Base-by-base conservation (phyloP, 2,888 invertebrate genomes). In the Dascillus cervinus region DNA sequence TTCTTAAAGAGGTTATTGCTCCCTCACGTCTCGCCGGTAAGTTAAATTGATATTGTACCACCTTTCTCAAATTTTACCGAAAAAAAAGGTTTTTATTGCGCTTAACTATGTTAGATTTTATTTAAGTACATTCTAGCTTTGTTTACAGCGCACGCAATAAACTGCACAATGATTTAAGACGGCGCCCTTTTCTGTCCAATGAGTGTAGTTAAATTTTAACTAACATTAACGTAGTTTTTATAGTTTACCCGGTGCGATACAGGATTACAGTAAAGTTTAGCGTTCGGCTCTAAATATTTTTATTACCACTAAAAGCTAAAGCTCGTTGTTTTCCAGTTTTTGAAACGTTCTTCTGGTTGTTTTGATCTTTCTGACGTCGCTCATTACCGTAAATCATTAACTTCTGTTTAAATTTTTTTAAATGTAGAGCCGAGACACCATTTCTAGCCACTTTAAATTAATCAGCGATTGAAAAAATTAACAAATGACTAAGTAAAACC, bases 221-320 rank as follows among this genome's bases (percentile, higher is more conserved):
- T 15, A 30, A 30, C 37, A 30, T 37, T 33, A 38, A 34, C 13
- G 38, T 31, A 24, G 24, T 25, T 34, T 38, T 38, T 38, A 38
- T 38, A 27, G 38, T 34, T 29, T 33, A 22, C 36, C 32, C 25
- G 24, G 24, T 24, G 11, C 34, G 31, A 34, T 34, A 34, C 34
- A 38, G 31, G 34, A 38, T 33, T 37, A 37, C 31, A 28, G 31
- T 28, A 38, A 38, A 34, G 34, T 38, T 38, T 28, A 31, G 34
- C 38, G 34, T 28, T 26, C 26, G 24, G 30, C 34, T n/a, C n/a
- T n/a, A 34, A 31, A 37, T 28, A 24, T 26, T 38, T 38, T 38
- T 38, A 38, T 38, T 30, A 34, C 19, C 38, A 38, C 34, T 38
- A 38, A 38, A 38, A 34, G 38, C 34, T 31, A 31, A 34, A 34